Conservation (phyloP, 1,140 invertebrate species). For the Radopholus similis region DNA sequence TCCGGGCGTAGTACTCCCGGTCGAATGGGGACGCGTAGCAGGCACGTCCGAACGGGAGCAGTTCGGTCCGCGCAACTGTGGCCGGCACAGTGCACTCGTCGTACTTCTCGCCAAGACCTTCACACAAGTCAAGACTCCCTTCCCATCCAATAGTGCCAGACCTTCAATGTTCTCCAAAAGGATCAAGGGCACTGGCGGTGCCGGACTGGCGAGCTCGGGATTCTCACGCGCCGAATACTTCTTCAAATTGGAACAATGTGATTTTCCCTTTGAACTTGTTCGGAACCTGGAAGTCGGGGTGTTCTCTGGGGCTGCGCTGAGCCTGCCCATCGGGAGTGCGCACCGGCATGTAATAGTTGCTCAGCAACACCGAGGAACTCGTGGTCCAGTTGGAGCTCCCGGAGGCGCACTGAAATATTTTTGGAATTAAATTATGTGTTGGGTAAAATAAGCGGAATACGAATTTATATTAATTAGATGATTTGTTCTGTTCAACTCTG, state of each 20-base stretch:
- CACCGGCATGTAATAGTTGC: slow-evolving; percentile 19
- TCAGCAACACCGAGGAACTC: neutral
- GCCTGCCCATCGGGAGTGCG: slow-evolving; percentile 22
- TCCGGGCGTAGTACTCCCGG: slow-evolving; percentile 53
- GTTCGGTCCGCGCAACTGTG: slow-evolving; percentile 39
- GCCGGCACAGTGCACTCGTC: slow-evolving; percentile 50
- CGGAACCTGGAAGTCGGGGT: slow-evolving; percentile 3
- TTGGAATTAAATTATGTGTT: neutral
- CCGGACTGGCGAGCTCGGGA: slow-evolving; percentile 27
- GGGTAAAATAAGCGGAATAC: neutral
- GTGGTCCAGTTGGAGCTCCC: no score
- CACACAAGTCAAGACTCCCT: neutral
- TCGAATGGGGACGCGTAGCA: slow-evolving; percentile 59
- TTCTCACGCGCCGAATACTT: slow-evolving; percentile 50
- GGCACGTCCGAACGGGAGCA: slow-evolving; percentile 48
- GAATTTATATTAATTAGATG: neutral
- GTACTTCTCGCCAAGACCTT: slow-evolving; percentile 56
- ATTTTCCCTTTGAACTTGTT: neutral
- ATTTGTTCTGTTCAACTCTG: neutral
- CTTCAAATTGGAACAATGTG: slow-evolving; percentile 14
- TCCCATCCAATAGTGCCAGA: slow-evolving; percentile 18
- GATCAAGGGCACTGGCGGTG: slow-evolving; percentile 52
- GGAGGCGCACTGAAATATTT: neutral
- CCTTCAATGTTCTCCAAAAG: slow-evolving; percentile 58
- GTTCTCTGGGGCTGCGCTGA: slow-evolving; percentile 17